Evolutionary conservation across 2,797 vertebrate genomes (phyloP), one percentile per base, ranked within the genome.

Genomic region (Alosa sapidissima): DNA sequence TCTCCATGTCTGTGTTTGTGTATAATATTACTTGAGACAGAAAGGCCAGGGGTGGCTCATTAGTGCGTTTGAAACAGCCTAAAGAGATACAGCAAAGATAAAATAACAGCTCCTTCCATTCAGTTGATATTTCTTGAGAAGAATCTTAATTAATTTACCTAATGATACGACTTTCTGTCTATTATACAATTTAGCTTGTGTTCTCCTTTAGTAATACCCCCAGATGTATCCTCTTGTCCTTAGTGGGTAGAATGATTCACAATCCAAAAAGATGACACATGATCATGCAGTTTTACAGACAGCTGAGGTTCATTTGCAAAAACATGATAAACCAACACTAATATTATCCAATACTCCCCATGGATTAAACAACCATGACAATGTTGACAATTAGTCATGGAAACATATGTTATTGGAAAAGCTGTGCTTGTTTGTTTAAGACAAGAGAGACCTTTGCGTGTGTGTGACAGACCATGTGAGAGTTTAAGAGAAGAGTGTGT

Each of bases 391-490:
- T 45, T 45, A 16, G 36, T 36, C 68, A 75, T 41, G 36, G 68
- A 75, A 75, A 75, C 68, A 45, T 41, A 45, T 75, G 68, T 75
- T 75, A 75, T 75, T 75, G 68, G 36, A 75, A 75, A 75, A 75
- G 68, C 68, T 45, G 33, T 19, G 36, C 14, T 36, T 75, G 68
- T 45, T 75, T 75, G 68, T 19, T 75, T 45, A 75, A 16, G 13
- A 75, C 68, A 75, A 75, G 41, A 75, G 68, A 45, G 36, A 16
- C 16, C 14, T 75, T 1, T 75, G 68, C 68, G 16, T 75, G 36
- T 72, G 65, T 19, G 68, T 75, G 68, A 75, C 14, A 16, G 36
- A 41, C 33, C 68, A 45, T 45, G 68, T 45, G 6, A 75, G 28
- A 28, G 68, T 75, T 41, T 75, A 41, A 75, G 36, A 16, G 11